Evolutionary conservation across 1,140 invertebrate genomes (phyloP).

Genomic region (Phortica variegata): DNA sequence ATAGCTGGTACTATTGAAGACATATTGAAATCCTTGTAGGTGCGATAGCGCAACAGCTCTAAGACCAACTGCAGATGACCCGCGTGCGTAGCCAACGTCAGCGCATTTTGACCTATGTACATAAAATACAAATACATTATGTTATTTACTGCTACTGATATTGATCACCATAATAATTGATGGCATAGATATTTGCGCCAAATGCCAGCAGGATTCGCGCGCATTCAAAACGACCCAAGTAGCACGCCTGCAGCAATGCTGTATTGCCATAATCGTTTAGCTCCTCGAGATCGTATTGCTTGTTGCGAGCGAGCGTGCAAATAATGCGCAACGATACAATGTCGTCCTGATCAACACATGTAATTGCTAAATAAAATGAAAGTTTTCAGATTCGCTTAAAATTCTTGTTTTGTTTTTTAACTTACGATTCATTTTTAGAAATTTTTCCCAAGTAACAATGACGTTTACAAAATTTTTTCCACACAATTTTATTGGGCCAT

Average conservation of each 20-base stretch:
- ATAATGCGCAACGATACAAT: slow-evolving; percentile 31
- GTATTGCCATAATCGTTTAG: slow-evolving; percentile 48
- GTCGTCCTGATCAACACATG: slow-evolving; percentile 34
- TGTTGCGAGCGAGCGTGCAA: slow-evolving; percentile 24
- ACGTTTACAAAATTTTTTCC: slow-evolving; percentile 15
- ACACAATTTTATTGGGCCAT: neutral
- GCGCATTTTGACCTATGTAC: slow-evolving; percentile 51
- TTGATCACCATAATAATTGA: slow-evolving; percentile 49
- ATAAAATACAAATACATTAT: slow-evolving; percentile 3
- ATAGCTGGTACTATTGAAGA: slow-evolving; percentile 46
- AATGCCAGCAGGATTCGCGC: slow-evolving; percentile 29
- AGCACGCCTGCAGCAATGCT: slow-evolving; percentile 45
- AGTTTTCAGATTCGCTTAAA: neutral
- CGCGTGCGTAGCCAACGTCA: slow-evolving; percentile 39
- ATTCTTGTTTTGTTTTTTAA: neutral
- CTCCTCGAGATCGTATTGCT: slow-evolving; percentile 26
- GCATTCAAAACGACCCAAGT: slow-evolving; percentile 32
- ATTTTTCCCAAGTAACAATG: neutral
- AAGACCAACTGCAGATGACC: slow-evolving; percentile 31
- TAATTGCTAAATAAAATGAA: slow-evolving; percentile 24
- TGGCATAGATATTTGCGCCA: slow-evolving; percentile 33
- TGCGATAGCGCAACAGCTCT: slow-evolving; percentile 31
- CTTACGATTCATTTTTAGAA: slow-evolving; percentile 31
- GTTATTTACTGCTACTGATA: neutral
- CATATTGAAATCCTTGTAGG: slow-evolving; percentile 45